A percentile compares a stretch with the other conserved stretches of the same genome.
Conservation (phyloP, 2,888 invertebrate species). For the Dilophus febrilis region DNA sequence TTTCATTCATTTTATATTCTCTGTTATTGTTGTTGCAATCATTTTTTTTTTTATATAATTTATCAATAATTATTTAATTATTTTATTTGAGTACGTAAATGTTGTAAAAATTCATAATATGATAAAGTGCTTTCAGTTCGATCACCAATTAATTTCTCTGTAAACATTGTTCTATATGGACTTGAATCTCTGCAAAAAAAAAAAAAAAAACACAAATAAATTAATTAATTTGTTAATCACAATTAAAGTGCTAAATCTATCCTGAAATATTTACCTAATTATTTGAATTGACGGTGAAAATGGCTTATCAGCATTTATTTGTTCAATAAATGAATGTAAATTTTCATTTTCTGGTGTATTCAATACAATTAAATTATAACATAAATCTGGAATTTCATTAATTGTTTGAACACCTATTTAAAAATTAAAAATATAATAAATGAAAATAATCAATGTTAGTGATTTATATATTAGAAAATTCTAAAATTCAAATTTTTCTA, state of each 20-base stretch:
- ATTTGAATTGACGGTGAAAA: constrained; percentile 61
- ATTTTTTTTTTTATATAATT: too few species aligned
- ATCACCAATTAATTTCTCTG: constrained; percentile 85
- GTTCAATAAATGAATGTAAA: constrained; percentile 62
- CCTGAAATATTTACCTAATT: constrained; percentile 41
- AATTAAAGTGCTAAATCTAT: not conserved
- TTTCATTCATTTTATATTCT: too few species aligned
- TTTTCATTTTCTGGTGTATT: constrained; percentile 56
- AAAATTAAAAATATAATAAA: not conserved
- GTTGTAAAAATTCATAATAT: constrained; percentile 96
- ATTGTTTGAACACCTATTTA: constrained; percentile 48
- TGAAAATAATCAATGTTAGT: not conserved
- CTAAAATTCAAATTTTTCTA: too few species aligned
- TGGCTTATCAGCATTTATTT: constrained; percentile 73
- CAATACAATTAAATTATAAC: constrained; percentile 59
- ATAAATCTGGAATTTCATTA: constrained; percentile 56
- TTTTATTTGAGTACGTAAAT: constrained; percentile 78
- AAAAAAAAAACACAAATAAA: constrained; percentile 2
- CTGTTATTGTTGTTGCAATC: too few species aligned
- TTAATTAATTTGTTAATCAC: not conserved
- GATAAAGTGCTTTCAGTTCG: constrained; percentile 84
- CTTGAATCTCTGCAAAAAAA: constrained; percentile 70
- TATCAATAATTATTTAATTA: constrained; percentile 26
- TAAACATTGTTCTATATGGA: constrained; percentile 60
- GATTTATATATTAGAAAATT: not conserved